Evolutionary conservation across 2,888 invertebrate genomes (phyloP), one percentile per base, ranked within the genome.

Genomic region (Orthonychiurus folsomi): DNA sequence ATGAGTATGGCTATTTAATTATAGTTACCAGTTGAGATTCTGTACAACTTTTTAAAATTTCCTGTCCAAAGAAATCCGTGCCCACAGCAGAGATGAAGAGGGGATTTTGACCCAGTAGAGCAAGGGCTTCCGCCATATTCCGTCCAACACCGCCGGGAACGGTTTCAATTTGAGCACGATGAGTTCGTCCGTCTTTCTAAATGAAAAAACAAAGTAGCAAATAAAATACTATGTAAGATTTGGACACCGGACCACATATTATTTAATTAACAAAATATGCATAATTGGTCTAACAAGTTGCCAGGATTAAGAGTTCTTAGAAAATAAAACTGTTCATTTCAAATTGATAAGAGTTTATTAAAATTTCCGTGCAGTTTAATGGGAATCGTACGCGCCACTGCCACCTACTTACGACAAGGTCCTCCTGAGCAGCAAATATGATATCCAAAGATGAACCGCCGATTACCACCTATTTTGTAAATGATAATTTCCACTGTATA

Each of bases 101-200:
- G 1, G 78, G 72, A 12, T 75, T 72, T 56, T 81, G 81, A 47
- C 86, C 85, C 27, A 94, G 80, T 73, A 87, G 85, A 73, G 83
- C 83, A 59, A 97, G 79, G 23, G 89, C 90, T 73, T 93, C 92
- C 1, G 92, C 90, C 60, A 96, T 82, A 77, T 97, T 97, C 59
- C 95, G 82, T 0, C 86, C 96, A 0, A 97, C 97, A 18, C 97
- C 97, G 25, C 72, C 72, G 18, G 69, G 65, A 18, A 65, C 64
- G 5, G 67, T 64, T 50, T 58, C 53, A 47, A 85, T 83, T 63
- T 78, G 77, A 25, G 87, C 86, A 0, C 79, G 77, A 75, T 90
- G 86, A 0, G 90, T 90, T 65, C 88, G 84, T 27, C 92, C 93
- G 74, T 93, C 86, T 59, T 87, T 75, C 86, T 90, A 80, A 52